Base-by-base conservation (phyloP, 2,113 vertebrate species). In the Tonatia bakeri region DNA sequence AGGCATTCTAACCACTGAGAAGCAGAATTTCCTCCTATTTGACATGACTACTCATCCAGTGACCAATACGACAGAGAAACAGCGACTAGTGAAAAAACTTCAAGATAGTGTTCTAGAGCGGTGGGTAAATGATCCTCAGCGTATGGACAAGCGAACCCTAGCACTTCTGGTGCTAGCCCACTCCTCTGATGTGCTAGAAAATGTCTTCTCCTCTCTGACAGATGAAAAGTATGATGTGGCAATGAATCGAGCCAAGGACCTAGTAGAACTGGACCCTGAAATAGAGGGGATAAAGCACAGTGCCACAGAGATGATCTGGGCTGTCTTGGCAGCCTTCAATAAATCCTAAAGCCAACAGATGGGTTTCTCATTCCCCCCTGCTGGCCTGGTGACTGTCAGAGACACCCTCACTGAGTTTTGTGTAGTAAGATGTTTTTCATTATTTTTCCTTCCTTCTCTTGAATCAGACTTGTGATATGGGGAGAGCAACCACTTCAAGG, bases 41-140 rank as follows among this genome's bases (percentile, higher is more conserved):
- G 99, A 99, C 97, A 99, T 99, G 99, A 99, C 99, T 83, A 99
- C 99, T 0, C 99, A 99, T 97, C 99, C 99, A 0, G 94, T 99
- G 64, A 98, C 98, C 96, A 99, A 99, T 28, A 82, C 93, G 79
- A 97, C 98, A 0, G 98, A 99, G 98, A 99, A 99, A 97, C 98
- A 99, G 94, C 98, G 99, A 12, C 92, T 99, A 95, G 94, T 99
- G 40, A 98, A 96, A 85, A 98, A 97, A 54, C 97, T 99, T 0
- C 99, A 99, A 96, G 99, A 98, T 13, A 98, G 98, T 6, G 89
- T 99, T 6, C 97, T 99, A 82, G 99, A 99, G 54, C 98, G 99
- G n/a, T 99, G 99, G 99, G 98, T 98, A 0, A 98, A 98, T 0
- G 98, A 99, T n/a, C 98, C 98, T 0, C 98, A 97, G 38, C 99